Conservation (phyloP, 2,888 invertebrate genomes). For the Rhagium mordax region DNA sequence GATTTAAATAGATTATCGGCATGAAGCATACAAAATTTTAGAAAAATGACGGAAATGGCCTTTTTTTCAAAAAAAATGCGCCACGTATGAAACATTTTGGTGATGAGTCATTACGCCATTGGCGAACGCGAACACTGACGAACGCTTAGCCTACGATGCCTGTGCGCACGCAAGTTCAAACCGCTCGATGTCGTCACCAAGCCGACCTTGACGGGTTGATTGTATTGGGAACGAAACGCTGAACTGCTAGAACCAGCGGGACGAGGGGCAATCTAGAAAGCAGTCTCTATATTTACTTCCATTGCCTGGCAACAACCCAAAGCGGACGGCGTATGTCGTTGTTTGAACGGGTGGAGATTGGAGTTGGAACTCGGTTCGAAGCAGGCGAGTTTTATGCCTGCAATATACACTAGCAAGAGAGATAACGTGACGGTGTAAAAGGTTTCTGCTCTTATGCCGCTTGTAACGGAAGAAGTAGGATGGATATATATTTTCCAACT, state of each 20-base stretch:
- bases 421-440: background rate
- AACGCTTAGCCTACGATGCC: background rate
- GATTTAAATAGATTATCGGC: background rate
- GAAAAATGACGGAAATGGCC: too few species aligned
- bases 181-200: slow-evolving; percentile 29
- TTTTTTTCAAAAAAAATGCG: background rate
- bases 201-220: slow-evolving; percentile 29
- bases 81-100: background rate
- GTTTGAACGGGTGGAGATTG: background rate
- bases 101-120: slow-evolving; percentile 13
- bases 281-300: slow-evolving; percentile 53
- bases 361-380: background rate
- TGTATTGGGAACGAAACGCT: slow-evolving; percentile 41
- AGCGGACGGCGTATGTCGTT: slow-evolving; percentile 40
- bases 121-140: slow-evolving; percentile 4
- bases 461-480: background rate
- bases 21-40: too few species aligned
- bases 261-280: slow-evolving; percentile 11
- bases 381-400: background rate
- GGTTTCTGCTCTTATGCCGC: background rate
- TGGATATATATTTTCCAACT: background rate
- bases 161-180: slow-evolving; percentile 26
- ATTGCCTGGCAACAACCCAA: slow-evolving; percentile 38
- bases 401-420: background rate
- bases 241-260: slow-evolving; percentile 13